Conservation (phyloP, 2,797 vertebrate species). For the Novumbra hubbsi region DNA sequence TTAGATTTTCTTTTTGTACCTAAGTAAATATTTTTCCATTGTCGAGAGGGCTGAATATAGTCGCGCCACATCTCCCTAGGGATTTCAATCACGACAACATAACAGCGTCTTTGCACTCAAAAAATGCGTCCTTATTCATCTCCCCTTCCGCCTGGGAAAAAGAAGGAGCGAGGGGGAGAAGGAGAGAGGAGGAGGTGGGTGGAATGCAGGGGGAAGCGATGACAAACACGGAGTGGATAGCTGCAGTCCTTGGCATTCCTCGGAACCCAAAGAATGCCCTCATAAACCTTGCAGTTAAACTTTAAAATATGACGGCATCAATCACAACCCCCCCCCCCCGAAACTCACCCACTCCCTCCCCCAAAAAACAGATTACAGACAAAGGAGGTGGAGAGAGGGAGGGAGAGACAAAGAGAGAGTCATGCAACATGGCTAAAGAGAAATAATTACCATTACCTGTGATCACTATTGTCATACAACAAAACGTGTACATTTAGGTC, state of each 20-base stretch:
- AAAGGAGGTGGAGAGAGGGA: neutral
- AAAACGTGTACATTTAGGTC: neutral
- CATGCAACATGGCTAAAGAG: neutral
- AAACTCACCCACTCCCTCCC: too few species aligned
- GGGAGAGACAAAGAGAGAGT: conserved; percentile 7
- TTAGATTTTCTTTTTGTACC: conserved; percentile 31
- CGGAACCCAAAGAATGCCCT: conserved; percentile 30
- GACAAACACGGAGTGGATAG: conserved; percentile 44
- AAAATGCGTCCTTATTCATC: conserved; percentile 59
- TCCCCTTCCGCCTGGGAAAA: conserved; percentile 46
- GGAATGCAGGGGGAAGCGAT: conserved; percentile 48
- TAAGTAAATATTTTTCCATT: conserved; percentile 63
- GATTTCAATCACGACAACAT: conserved; percentile 35
- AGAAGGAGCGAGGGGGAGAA: neutral
- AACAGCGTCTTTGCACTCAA: conserved; percentile 27
- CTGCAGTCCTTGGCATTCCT: conserved; percentile 46
- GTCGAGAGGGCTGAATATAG: conserved; percentile 11
- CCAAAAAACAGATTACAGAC: neutral
- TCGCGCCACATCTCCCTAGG: neutral
- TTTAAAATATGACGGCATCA: conserved; percentile 40
- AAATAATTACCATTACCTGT: neutral
- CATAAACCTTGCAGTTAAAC: conserved; percentile 10
- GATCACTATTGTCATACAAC: neutral
- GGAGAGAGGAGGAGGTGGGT: conserved; percentile 3
- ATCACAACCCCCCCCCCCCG: neutral